phyloP scores from a whole-genome alignment of 1,140 invertebrate genomes.

The Drosophila bocki region DNA sequence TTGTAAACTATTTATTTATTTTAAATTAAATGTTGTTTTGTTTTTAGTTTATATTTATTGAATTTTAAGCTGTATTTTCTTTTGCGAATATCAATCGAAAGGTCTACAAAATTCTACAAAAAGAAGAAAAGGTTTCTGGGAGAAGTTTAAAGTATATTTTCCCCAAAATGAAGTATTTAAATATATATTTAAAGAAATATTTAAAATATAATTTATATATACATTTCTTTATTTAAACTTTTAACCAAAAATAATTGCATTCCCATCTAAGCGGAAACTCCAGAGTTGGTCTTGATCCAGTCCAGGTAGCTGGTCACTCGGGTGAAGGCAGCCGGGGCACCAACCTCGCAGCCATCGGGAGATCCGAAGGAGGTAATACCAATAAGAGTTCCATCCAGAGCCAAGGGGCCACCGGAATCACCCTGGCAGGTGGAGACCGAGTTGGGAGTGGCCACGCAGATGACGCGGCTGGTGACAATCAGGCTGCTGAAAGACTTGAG shows the following conservation, averaged over 20 bases:
- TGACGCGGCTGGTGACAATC: constrained; percentile 21
- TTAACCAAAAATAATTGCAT: background rate
- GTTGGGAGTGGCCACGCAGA: constrained; percentile 42
- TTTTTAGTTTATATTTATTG: background rate
- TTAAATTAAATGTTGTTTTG: background rate
- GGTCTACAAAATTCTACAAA: too few species aligned
- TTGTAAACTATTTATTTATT: background rate
- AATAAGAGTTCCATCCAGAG: constrained; percentile 46
- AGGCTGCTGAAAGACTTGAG: constrained; percentile 11
- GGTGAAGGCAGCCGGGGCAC: constrained; percentile 84
- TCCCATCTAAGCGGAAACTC: background rate
- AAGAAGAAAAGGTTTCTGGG: too few species aligned
- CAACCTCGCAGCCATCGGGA: constrained; percentile 77
- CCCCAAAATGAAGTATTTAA: too few species aligned
- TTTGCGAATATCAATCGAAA: too few species aligned
- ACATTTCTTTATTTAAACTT: background rate
- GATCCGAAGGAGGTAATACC: constrained; percentile 85
- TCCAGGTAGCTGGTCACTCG: constrained; percentile 85
- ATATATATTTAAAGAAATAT: too few species aligned
- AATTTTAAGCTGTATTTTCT: background rate
- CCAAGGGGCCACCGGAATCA: constrained; percentile 48
- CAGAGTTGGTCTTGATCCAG: constrained; percentile 47
- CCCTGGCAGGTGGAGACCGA: constrained; percentile 31
- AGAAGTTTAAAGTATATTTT: too few species aligned
- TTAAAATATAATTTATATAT: too few species aligned